Evolutionary conservation across 2,888 invertebrate species (phyloP).

Genomic region (Apamea monoglypha): DNA sequence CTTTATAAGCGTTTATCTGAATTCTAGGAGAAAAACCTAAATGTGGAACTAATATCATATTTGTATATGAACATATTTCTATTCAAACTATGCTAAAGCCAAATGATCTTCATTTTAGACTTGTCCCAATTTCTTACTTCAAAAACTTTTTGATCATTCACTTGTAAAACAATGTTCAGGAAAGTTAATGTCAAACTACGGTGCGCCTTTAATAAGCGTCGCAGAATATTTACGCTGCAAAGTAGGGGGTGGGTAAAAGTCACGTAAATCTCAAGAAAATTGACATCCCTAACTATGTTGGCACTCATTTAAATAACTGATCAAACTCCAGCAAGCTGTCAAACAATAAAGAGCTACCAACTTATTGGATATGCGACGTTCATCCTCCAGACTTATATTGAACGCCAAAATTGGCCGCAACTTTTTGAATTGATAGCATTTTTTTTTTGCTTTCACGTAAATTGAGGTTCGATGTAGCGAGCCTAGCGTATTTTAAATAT

Average conservation of each 20-base stretch:
- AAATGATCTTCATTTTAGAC: neutral
- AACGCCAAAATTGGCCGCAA: slow-evolving; percentile 74
- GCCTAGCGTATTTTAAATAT: slow-evolving; percentile 36
- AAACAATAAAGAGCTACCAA: slow-evolving; percentile 79
- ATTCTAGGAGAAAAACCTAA: neutral
- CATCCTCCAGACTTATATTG: slow-evolving; percentile 77
- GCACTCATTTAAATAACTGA: slow-evolving; percentile 86
- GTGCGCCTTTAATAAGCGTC: slow-evolving; percentile 69
- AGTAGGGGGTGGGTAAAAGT: slow-evolving; percentile 64
- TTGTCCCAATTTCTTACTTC: neutral
- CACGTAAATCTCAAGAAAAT: slow-evolving; percentile 81
- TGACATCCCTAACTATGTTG: slow-evolving; percentile 84
- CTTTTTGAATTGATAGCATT: slow-evolving; percentile 75
- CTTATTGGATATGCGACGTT: slow-evolving; percentile 80
- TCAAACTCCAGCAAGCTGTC: slow-evolving; percentile 82
- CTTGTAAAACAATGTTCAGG: slow-evolving; percentile 18
- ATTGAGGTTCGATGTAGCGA: slow-evolving; percentile 52
- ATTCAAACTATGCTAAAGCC: neutral
- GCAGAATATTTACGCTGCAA: slow-evolving; percentile 69
- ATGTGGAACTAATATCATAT: neutral
- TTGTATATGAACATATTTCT: neutral
- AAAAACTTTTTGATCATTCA: neutral
- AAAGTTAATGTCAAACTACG: slow-evolving; percentile 39
- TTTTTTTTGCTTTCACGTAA: slow-evolving; percentile 53
- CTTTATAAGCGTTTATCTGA: neutral